Evolutionary conservation across 64 coral and sea anemone species (phyloP).

Genomic region (Porites lutea): DNA sequence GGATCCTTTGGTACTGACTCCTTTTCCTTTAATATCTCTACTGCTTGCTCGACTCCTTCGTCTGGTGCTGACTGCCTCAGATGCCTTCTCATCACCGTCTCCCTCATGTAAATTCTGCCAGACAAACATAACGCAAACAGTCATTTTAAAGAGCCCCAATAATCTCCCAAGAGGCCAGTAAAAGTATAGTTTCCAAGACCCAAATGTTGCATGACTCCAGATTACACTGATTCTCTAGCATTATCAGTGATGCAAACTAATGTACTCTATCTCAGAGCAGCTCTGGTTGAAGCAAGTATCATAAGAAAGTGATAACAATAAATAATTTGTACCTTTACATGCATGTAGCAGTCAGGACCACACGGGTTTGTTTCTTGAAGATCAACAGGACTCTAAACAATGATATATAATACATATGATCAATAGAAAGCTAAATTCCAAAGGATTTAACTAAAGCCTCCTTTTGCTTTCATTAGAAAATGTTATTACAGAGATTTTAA

Average conservation of each 20-base stretch:
- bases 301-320: not conserved
- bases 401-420: not conserved
- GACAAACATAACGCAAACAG: not conserved
- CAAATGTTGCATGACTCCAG: too few relatives aligned
- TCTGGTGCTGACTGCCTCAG: constrained; percentile 22
- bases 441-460: too few relatives aligned
- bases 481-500: too few relatives aligned
- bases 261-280: too few relatives aligned
- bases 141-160: too few relatives aligned
- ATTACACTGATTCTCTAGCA: too few relatives aligned
- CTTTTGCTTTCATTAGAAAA: too few relatives aligned
- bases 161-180: too few relatives aligned
- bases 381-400: constrained; percentile 92
- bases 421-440: too few relatives aligned
- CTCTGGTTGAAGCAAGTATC: too few relatives aligned
- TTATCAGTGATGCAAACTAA: too few relatives aligned
- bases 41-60: constrained; percentile 18
- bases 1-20: not conserved
- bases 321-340: constrained; percentile 76
- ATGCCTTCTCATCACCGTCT: not conserved
- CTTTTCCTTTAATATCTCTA: constrained; percentile 43
- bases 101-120: constrained; percentile 18
- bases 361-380: constrained; percentile 91
- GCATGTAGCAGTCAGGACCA: constrained; percentile 93
- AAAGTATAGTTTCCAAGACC: too few relatives aligned